These are phyloP conservation scores for Temnothorax longispinosus DNA, from an alignment of 1,140 invertebrate genomes.

Conservation along the genomic window DNA sequence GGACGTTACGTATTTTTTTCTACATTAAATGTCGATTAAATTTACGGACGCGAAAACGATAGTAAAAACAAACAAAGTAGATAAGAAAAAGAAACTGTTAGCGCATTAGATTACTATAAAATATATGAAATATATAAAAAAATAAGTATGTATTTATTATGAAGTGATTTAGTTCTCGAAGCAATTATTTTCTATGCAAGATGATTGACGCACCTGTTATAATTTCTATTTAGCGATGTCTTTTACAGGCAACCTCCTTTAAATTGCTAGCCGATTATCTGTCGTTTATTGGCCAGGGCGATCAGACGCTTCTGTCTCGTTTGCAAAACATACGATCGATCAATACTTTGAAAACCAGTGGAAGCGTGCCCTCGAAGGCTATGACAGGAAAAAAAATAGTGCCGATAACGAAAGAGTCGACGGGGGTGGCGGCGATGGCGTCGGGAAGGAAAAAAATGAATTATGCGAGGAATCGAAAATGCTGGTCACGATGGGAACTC, in stretches of 20 bases:
- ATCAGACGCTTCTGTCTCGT: slow-evolving; percentile 9
- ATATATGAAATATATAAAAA: not conserved
- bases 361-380: slow-evolving; percentile 55
- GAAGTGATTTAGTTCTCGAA: not conserved
- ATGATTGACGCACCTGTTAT: not conserved
- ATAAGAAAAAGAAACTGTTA: not conserved
- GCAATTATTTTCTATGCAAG: not conserved
- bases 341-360: slow-evolving; percentile 65
- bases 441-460: slow-evolving; percentile 72
- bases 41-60: not conserved
- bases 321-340: slow-evolving; percentile 60
- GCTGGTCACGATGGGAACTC: slow-evolving; percentile 74
- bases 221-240: not conserved
- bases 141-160: not conserved
- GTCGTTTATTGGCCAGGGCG: not conserved
- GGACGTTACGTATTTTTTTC: not conserved
- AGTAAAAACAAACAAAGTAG: not conserved
- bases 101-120: not conserved
- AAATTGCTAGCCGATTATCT: slow-evolving; percentile 39
- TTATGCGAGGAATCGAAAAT: slow-evolving; percentile 78
- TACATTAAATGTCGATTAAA: not conserved
- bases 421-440: slow-evolving; percentile 24
- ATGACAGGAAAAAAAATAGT: slow-evolving; percentile 31
- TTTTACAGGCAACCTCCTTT: slow-evolving; percentile 13
- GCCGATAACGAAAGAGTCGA: slow-evolving; percentile 49